phyloP scores from a whole-genome alignment of 2,113 vertebrate genomes.

The Phrynosoma platyrhinos region DNA sequence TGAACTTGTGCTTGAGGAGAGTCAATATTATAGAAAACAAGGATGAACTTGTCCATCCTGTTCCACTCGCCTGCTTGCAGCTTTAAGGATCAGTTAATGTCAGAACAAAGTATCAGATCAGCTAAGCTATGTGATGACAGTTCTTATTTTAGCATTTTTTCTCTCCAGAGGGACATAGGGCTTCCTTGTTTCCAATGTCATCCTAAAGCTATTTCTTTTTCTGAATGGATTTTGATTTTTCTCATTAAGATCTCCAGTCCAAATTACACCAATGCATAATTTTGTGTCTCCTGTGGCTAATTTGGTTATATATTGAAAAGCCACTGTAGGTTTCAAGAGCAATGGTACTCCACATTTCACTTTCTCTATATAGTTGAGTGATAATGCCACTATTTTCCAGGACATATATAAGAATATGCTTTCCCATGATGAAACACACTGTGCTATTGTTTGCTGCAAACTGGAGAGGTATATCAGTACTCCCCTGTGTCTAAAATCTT shows the following conservation, averaged over 20 bases:
- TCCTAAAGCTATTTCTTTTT: neutral
- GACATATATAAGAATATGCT: neutral
- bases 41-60: neutral
- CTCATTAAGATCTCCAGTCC: neutral
- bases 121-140: rapidly evolving
- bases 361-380: neutral
- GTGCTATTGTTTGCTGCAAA: neutral
- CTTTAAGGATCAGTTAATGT: neutral
- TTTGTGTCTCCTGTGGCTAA: neutral
- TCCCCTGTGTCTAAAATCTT: neutral
- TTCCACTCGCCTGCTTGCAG: neutral
- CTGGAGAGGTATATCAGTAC: neutral
- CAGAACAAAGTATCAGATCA: neutral
- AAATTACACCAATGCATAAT: neutral
- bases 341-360: too few relatives aligned
- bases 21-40: neutral
- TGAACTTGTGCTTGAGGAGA: neutral
- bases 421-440: neutral
- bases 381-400: neutral
- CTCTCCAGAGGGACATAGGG: neutral
- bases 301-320: neutral
- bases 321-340: neutral
- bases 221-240: neutral
- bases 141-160: rapidly evolving
- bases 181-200: neutral